Base-by-base conservation (phyloP, 2,113 vertebrate genomes). In the Nesogale talazaci region DNA sequence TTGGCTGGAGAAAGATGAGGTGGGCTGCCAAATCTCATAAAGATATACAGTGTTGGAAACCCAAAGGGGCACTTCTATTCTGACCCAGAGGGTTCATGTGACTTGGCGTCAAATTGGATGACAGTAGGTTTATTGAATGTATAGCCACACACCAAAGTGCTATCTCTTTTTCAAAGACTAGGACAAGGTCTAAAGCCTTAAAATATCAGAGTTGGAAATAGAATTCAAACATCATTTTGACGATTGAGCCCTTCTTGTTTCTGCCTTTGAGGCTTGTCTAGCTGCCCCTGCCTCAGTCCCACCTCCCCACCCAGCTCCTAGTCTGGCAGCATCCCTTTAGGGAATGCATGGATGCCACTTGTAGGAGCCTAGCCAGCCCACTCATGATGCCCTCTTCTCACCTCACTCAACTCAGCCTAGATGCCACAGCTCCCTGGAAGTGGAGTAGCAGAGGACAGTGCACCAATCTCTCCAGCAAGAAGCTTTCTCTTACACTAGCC, bases 131-230 rank as follows among this genome's bases (percentile, higher is more conserved):
- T 46, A 46, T 7, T 87, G 25, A 36, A 88, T 85, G 90, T 92
- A n/a, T 27, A 57, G 65, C 38, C 67, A 31, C 36, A 52, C 9
- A 3, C 17, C 22, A 42, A n/a, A 42, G 6, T 65, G 23, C 74
- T 70, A 59, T 42, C 46, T 25, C 34, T 82, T 38, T 79, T 76
- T 81, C 14, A 2, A 56, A 75, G 34, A 27, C 16, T 57, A 36
- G 67, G 46, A 84, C 81, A 76, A 79, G 65, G n/a, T 67, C 38
- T 70, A 83, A 92, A 78, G 69, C 12, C 75, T 76, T 75, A 85
- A 86, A 69, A 88, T 70, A 6, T 10, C 9, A n/a, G 80, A 3
- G 16, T 65, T 83, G 87, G 70, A 92, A 65, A 65, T 52, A 34
- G 23, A 75, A 79, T 6, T 75, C 9, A 59, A 83, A 91, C 83